Evolutionary conservation across 2,888 invertebrate species (phyloP), one percentile per base, ranked within the genome.

Genomic region (Norana najaformis): DNA sequence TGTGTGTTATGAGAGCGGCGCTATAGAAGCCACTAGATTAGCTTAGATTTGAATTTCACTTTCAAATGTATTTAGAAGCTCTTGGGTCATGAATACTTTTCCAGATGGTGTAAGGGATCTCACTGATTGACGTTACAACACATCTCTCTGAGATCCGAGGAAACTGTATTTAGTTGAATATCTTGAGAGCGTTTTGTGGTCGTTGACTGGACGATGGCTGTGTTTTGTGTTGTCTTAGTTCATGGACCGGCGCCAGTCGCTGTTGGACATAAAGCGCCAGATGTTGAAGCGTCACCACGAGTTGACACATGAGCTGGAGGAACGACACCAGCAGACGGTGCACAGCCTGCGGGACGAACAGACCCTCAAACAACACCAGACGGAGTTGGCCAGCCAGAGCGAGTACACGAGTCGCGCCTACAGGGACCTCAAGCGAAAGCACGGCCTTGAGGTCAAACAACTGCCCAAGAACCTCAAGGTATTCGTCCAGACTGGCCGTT

Each of bases 391-490:
- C 93, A 98, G 98, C 96, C 95, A 95, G 93, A 94, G 93, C 93
- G 98, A 99, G 95, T 99, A 99, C 95, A 99, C 98, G 97, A 97
- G 97, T 94, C 96, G 98, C 91, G 97, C 98, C 23, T 97, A 98
- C 95, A 97, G 98, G 92, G 99, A 99, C 95, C 96, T 99, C 94
- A 96, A 97, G 93, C 99, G 99, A 95, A 98, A 98, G 94, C 99
- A 99, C 95, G 98, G 98, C 90, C 95, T 98, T 93, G 98, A 99
- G 95, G 96, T 98, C 93, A 98, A 99, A 94, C 99, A 99, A 95
- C 99, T 99, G 95, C 99, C 99, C 90, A 98, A 99, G 96, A 99
- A 99, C 95, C 96, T 99, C 93, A 98, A 98, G 96, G 98, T 98
- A 95, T 8, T 34, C 53, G 1, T 69, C 8, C 69, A n/a, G 3